These are phyloP conservation scores for Synergus gifuensis DNA, from an alignment of 2,888 invertebrate species.

Conservation along the genomic window DNA sequence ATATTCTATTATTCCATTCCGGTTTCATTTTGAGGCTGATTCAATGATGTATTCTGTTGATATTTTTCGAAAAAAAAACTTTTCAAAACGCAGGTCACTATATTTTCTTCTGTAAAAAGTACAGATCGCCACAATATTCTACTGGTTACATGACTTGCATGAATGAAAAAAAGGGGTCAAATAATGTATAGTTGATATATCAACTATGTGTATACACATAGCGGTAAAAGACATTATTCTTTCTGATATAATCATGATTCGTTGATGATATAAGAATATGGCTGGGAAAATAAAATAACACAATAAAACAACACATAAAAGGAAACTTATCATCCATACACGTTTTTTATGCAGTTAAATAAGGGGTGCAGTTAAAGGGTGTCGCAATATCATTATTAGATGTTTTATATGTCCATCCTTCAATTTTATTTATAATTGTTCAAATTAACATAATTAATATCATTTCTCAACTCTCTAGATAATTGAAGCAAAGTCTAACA, in stretches of 20 bases:
- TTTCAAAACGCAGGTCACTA: no score
- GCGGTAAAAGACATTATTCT: not conserved
- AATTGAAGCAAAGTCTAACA: no score
- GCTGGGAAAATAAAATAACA: not conserved
- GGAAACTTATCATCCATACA: not conserved
- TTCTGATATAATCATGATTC: not conserved
- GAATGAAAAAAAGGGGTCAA: not conserved
- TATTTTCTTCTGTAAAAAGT: no score
- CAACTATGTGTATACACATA: no score
- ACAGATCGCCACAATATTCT: not conserved
- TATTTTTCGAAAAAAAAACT: no score
- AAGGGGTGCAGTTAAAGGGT: not conserved
- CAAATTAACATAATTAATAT: no score
- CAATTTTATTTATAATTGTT: no score
- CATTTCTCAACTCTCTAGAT: no score
- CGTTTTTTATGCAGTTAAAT: not conserved
- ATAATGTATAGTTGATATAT: not conserved
- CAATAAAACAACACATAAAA: not conserved
- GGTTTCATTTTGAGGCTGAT: not conserved
- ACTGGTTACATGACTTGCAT: not conserved
- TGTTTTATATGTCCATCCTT: no score
- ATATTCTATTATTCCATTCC: not conserved
- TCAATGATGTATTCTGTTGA: not conserved
- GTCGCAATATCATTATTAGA: not conserved
- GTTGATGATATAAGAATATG: not conserved